Evolutionary conservation across 1,140 invertebrate genomes (phyloP).

Genomic region (Euborellia annulipes): DNA sequence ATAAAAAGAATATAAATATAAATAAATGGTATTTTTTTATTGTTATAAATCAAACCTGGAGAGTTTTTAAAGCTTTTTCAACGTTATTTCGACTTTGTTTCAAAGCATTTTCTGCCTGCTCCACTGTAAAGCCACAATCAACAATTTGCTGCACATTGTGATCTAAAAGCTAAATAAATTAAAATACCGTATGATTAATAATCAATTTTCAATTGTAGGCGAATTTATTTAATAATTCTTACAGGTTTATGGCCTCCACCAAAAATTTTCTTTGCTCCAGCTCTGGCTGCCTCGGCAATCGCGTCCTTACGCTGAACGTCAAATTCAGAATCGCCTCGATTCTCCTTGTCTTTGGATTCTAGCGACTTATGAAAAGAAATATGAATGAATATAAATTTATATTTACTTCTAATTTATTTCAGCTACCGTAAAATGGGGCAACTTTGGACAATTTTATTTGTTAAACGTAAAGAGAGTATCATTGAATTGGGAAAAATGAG

Average conservation of each 20-base stretch:
- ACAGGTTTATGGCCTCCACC: constrained; percentile 57
- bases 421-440: too few relatives aligned
- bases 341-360: constrained; percentile 13
- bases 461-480: too few relatives aligned
- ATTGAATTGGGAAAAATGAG: too few relatives aligned
- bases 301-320: constrained; percentile 68
- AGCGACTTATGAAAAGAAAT: too few relatives aligned
- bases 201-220: constrained; percentile 3
- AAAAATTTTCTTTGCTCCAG: constrained; percentile 44
- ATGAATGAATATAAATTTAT: too few relatives aligned
- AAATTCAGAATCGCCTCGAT: constrained; percentile 54
- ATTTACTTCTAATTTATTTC: too few relatives aligned
- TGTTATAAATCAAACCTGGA: constrained; percentile 42
- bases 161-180: constrained; percentile 39
- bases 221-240: constrained; percentile 9
- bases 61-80: constrained; percentile 47
- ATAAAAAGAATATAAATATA: constrained; percentile 9
- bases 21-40: too few relatives aligned
- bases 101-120: constrained; percentile 58
- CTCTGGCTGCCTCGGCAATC: constrained; percentile 66
- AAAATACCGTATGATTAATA: constrained; percentile 5
- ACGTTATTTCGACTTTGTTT: constrained; percentile 56
- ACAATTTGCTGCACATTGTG: constrained; percentile 65
- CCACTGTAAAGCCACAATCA: constrained; percentile 59
- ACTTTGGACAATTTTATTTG: too few relatives aligned